Percentiles rank a stretch among this genome's conserved stretches.
phyloP scores from a whole-genome alignment of 2,888 invertebrate species.

The Cheiracanthium punctorium region DNA sequence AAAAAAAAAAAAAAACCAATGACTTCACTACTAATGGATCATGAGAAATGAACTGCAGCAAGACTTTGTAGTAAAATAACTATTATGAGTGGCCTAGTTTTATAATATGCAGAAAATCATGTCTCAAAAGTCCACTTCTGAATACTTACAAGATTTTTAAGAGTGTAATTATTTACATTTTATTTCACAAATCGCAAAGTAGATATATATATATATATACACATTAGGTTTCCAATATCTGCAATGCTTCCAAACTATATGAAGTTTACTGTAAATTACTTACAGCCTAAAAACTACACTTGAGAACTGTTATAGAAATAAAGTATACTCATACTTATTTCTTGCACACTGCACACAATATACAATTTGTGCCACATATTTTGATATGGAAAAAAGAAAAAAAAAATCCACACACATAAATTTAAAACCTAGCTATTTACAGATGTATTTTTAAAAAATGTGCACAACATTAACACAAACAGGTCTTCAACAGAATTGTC shows the following conservation, averaged over 20 bases:
- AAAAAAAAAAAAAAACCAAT: no score
- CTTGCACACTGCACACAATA: not conserved
- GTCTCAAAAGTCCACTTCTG: not conserved
- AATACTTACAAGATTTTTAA: not conserved
- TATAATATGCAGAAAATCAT: not conserved
- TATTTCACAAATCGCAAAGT: not conserved
- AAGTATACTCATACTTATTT: not conserved
- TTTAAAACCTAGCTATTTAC: constrained; percentile 58
- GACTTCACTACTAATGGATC: not conserved
- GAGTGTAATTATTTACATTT: not conserved
- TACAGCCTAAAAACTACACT: not conserved
- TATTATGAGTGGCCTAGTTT: not conserved
- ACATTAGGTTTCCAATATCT: not conserved
- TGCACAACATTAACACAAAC: constrained; percentile 10
- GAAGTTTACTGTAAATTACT: not conserved
- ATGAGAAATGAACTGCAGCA: not conserved
- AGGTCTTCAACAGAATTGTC: not conserved
- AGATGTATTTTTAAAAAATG: constrained; percentile 16
- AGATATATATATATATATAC: not conserved
- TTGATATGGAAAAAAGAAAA: not conserved
- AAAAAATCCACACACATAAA: not conserved
- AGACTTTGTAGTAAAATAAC: not conserved
- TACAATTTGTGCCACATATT: not conserved
- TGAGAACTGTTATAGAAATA: constrained; percentile 1
- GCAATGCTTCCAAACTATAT: not conserved